Conservation (phyloP, 2,888 invertebrate species). For the Drosophila austrosaltans region DNA sequence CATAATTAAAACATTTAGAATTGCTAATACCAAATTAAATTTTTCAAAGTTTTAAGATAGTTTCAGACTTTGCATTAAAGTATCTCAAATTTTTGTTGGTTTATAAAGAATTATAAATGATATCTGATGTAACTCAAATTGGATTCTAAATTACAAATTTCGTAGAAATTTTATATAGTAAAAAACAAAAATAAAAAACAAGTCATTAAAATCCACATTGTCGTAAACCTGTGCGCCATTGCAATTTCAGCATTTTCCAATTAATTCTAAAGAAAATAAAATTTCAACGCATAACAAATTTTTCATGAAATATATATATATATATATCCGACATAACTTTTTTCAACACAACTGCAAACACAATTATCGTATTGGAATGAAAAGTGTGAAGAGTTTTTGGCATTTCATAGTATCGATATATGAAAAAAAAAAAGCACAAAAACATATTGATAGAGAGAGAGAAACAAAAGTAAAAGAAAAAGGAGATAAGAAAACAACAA, state of each 20-base stretch:
- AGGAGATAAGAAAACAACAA: slow-evolving; percentile 13
- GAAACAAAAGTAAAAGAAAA: slow-evolving; percentile 24
- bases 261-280: slow-evolving; percentile 41
- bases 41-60: no score
- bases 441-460: slow-evolving; percentile 7
- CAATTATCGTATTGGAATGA: slow-evolving; percentile 42
- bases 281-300: slow-evolving; percentile 22
- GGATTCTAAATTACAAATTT: background rate
- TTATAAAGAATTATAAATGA: background rate
- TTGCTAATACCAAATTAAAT: no score
- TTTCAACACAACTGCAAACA: slow-evolving; percentile 23
- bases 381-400: slow-evolving; percentile 41
- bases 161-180: background rate
- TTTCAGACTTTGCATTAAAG: background rate
- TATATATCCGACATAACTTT: slow-evolving; percentile 39
- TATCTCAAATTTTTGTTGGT: background rate
- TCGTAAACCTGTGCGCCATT: slow-evolving; percentile 13
- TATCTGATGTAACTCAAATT: background rate
- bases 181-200: background rate
- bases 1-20: background rate
- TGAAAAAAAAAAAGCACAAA: slow-evolving; percentile 21
- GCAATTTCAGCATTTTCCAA: slow-evolving; percentile 9
- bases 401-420: slow-evolving; percentile 26
- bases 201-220: background rate
- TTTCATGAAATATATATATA: slow-evolving; percentile 4